Evolutionary conservation across 2,888 invertebrate genomes (phyloP), one percentile per base, ranked within the genome.

Genomic region (Mimumesa dahlbomi): DNA sequence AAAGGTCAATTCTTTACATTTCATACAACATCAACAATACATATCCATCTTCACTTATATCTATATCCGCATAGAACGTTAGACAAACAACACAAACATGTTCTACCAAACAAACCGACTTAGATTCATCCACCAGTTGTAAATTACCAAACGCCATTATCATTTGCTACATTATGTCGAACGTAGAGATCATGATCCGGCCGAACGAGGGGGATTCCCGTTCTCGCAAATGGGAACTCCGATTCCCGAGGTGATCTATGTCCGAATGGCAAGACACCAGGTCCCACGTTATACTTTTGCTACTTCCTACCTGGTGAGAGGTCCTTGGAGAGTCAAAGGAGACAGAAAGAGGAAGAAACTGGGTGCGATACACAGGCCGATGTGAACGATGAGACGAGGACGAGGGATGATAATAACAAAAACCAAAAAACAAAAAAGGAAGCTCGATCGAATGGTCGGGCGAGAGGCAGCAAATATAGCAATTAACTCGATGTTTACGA

Each of bases 401-500:
- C 5, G 14, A 49, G 57, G 34, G 48, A 19, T 18, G 45, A 46
- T 71, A 40, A 50, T 25, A n/a, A n/a, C n/a, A n/a, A n/a, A n/a
- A n/a, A 25, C 25, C 4, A 49, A 64, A 57, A 56, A 68, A 59
- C 58, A 71, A 64, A 71, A 61, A 61, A 73, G 64, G 61, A 46
- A 61, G 62, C 68, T 54, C 54, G 77, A 76, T 80, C 75, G 75
- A 75, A 73, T 45, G 14, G 66, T 21, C 21, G 57, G 43, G 45
- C 48, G 56, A 38, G 68, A 67, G 48, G 36, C 58, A 66, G 58
- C 56, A 82, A 82, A 82, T 81, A 77, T 79, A 84, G 85, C 88
- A 88, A 88, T 88, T 88, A 88, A 87, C 83, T 79, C 81, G 81
- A 77, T 84, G 84, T 85, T 88, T 85, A 85, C 85, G 86, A 87